phyloP scores from a whole-genome alignment of 2,888 invertebrate species.

The Ctena decussata region DNA sequence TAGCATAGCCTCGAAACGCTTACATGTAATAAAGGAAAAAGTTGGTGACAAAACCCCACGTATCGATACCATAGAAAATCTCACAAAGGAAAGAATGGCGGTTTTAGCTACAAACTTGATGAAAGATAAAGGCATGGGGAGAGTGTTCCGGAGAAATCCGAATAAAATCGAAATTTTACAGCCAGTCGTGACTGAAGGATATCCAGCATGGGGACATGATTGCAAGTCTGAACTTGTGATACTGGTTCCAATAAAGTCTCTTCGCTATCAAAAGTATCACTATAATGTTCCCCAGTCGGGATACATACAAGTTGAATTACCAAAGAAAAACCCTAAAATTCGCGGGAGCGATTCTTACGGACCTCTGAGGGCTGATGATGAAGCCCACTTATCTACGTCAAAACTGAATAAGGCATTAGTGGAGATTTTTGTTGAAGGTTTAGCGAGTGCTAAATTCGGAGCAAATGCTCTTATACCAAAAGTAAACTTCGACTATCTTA shows the following conservation, averaged over 20 bases:
- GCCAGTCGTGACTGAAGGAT: slow-evolving; percentile 52
- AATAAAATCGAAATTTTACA: slow-evolving; percentile 56
- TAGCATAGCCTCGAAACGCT: slow-evolving; percentile 20
- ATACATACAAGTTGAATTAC: slow-evolving; percentile 52
- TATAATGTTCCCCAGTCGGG: slow-evolving; percentile 39
- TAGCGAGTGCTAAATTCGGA: slow-evolving; percentile 61
- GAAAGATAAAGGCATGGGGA: slow-evolving; percentile 57
- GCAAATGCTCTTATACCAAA: slow-evolving; percentile 54
- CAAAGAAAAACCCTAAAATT: slow-evolving; percentile 35
- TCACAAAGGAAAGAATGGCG: slow-evolving; percentile 60
- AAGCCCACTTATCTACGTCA: slow-evolving; percentile 73
- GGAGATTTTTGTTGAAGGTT: slow-evolving; percentile 69
- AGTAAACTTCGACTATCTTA: slow-evolving; percentile 60
- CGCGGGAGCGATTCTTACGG: slow-evolving; percentile 34
- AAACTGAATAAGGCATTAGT: slow-evolving; percentile 71
- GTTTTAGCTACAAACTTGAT: slow-evolving; percentile 38
- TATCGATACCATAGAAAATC: slow-evolving; percentile 50
- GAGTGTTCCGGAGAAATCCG: slow-evolving; percentile 47
- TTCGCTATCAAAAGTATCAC: slow-evolving; percentile 57
- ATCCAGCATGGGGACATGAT: slow-evolving; percentile 59
- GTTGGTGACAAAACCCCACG: not conserved
- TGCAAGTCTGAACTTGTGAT: slow-evolving; percentile 38
- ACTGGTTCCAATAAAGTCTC: slow-evolving; percentile 59
- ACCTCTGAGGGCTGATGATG: slow-evolving; percentile 73
- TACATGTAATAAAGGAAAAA: slow-evolving; percentile 53